Base-by-base conservation (phyloP, 1,140 invertebrate genomes). In the Pseudomyrmex sp. region DNA sequence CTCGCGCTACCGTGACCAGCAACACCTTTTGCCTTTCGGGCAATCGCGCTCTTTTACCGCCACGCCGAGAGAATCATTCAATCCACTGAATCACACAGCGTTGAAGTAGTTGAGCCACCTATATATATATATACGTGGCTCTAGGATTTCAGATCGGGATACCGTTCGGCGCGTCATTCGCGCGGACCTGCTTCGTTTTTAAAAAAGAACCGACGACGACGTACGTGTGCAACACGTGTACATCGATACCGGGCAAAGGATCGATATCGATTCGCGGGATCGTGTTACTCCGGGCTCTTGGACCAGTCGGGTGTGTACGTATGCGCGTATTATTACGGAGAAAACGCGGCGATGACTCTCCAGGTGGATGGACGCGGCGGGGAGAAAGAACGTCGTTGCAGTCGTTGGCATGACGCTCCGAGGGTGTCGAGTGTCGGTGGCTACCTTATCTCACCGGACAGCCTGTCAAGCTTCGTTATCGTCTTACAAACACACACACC, bases 391-490 rank as follows among this genome's bases (percentile, higher is more conserved):
- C 54, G 70, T 83, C 5, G 35, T 82, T 84, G 86, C 69, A 80
- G 84, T 89, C 84, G 85, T 77, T 86, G 86, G 84, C 84, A 92
- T 84, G 85, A 87, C 82, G 83, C 70, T 73, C 84, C 63, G 52
- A 79, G 87, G 90, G 91, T 94, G 90, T 94, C 92, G 84, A 92
- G 84, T 94, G 74, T 93, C 93, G 84, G 90, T 90, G 87, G 93
- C 92, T 90, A 92, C 89, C 90, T 93, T 89, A 92, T 92, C 89
- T 89, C 88, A 91, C 85, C 86, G 88, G 91, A 92, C 91, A 92
- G 92, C 92, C 91, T 93, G 93, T 94, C 93, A 93, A 92, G 89
- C 93, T 91, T 93, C 93, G 83, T 93, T 94, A 94, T 93, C 92
- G 70, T 90, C 92, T 94, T 94, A 93, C 35, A 35, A 35, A 35